These are phyloP conservation scores for Stichopus horrens DNA, from an alignment of 53 echinoderm and acorn worm species.

Conservation along the genomic window DNA sequence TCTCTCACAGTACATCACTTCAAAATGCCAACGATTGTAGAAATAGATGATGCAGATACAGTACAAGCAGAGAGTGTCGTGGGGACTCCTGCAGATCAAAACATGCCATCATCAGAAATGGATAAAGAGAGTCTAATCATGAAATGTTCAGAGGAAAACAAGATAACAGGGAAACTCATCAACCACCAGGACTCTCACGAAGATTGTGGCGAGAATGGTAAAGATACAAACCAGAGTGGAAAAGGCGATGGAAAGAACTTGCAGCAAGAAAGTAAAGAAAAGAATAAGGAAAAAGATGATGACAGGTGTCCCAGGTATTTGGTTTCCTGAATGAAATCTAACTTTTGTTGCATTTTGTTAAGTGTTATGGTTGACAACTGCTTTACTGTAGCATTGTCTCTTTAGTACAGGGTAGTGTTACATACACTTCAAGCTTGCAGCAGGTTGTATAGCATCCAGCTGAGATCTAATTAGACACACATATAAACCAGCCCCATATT, in stretches of 20 bases:
- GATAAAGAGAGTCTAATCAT: not conserved
- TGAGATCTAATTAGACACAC: too few relatives aligned
- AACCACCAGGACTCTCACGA: not conserved
- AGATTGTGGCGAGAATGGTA: not conserved
- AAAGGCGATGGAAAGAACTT: not conserved
- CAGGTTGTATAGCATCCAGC: too few relatives aligned
- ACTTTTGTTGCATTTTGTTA: too few relatives aligned
- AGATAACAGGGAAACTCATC: not conserved
- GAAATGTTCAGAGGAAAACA: not conserved
- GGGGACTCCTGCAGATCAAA: not conserved
- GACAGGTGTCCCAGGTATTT: conserved; percentile 63
- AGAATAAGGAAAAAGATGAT: conserved; percentile 52
- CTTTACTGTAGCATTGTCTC: too few relatives aligned
- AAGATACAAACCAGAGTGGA: not conserved
- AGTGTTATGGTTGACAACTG: too few relatives aligned
- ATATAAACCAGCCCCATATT: too few relatives aligned
- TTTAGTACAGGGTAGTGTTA: too few relatives aligned
- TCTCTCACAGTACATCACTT: not conserved
- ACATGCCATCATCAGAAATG: not conserved
- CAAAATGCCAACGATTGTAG: conserved; percentile 57
- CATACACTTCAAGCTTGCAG: too few relatives aligned
- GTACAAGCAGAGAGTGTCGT: not conserved
- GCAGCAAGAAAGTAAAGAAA: conserved; percentile 2
- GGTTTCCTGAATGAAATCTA: not conserved
- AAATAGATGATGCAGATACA: conserved; percentile 47